Evolutionary conservation across 2,113 vertebrate genomes (phyloP).

Genomic region (Xiphophorus couchianus): DNA sequence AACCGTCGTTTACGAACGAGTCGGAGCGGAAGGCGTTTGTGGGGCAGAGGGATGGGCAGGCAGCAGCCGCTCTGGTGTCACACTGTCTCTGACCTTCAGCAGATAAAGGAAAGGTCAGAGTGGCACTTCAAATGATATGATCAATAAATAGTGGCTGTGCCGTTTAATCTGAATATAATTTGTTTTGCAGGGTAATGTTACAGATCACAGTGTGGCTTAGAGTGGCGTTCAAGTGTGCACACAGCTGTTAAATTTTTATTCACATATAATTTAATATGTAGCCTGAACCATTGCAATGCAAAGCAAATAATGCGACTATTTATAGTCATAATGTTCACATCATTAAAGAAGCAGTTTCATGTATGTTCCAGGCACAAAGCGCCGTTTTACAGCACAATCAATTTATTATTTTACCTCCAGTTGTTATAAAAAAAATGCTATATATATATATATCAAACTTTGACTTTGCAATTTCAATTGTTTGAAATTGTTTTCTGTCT

Average conservation of each 20-base stretch:
- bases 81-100: slow-evolving; percentile 44
- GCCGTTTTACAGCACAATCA: no score
- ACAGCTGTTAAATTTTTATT: background rate
- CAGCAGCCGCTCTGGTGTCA: slow-evolving; percentile 8
- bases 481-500: no score
- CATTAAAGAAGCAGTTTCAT: no score
- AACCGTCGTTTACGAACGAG: background rate
- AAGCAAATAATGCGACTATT: background rate
- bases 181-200: background rate
- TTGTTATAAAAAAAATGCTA: no score
- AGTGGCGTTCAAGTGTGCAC: background rate
- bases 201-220: background rate
- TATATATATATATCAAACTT: no score
- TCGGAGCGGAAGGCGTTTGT: background rate
- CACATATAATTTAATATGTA: background rate
- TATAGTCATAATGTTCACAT: no score
- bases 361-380: no score
- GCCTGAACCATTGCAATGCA: background rate
- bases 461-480: no score
- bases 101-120: slow-evolving; percentile 57
- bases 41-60: background rate
- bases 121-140: slow-evolving; percentile 16
- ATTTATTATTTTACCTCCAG: no score
- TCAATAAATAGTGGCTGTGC: slow-evolving; percentile 32
- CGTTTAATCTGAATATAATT: background rate